phyloP scores from a whole-genome alignment of 53 echinoderm and acorn worm genomes.

The Stichopus horrens region DNA sequence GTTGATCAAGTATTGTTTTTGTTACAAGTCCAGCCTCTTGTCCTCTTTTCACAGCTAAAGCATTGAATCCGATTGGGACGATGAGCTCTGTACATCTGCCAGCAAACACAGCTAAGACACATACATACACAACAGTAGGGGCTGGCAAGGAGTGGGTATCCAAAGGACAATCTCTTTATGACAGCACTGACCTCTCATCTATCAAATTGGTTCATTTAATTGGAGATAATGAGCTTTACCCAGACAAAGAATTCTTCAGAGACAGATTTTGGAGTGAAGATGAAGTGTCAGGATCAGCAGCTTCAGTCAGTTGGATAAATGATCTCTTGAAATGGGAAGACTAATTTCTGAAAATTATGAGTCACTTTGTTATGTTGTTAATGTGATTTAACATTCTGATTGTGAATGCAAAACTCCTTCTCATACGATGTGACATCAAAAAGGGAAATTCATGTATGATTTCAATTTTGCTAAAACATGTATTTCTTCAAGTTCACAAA shows the following conservation, averaged over 20 bases:
- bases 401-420: no score
- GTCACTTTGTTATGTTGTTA: no score
- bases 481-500: no score
- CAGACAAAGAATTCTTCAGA: slow-evolving; percentile 1
- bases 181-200: background rate
- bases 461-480: no score
- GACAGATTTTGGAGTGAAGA: slow-evolving; percentile 34
- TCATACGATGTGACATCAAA: no score
- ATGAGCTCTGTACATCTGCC: background rate
- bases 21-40: background rate
- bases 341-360: background rate
- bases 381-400: no score
- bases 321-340: slow-evolving; percentile 21
- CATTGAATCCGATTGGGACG: background rate
- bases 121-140: background rate
- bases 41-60: background rate
- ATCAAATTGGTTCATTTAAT: slow-evolving; percentile 28
- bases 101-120: background rate
- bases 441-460: no score
- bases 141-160: background rate
- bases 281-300: background rate
- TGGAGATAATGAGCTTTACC: slow-evolving; percentile 22
- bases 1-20: background rate
- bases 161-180: background rate
- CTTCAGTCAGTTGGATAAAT: slow-evolving; percentile 2